phyloP scores from a whole-genome alignment of 35 echinoderm and acorn worm genomes.

The Lytechinus variegatus region DNA sequence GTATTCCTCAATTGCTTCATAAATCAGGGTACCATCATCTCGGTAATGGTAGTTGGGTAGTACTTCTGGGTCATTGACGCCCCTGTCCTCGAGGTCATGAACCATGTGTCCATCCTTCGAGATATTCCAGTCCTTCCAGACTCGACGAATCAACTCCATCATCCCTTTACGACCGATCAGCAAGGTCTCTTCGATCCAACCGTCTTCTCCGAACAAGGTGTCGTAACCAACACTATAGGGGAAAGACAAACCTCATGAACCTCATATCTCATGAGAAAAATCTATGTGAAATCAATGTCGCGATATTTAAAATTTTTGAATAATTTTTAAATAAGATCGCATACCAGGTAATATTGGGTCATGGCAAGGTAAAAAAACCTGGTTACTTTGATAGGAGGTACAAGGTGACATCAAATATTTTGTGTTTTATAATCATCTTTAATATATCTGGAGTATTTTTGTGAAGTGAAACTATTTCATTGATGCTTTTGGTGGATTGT shows the following conservation, averaged over 20 bases:
- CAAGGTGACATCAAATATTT: too few species aligned
- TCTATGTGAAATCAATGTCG: too few species aligned
- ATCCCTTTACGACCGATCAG: constrained; percentile 72
- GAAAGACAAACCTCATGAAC: background rate
- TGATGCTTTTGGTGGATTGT: too few species aligned
- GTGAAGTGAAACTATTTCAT: too few species aligned
- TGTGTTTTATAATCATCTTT: too few species aligned
- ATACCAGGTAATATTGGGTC: too few species aligned
- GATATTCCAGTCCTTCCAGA: constrained; percentile 61
- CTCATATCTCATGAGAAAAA: too few species aligned
- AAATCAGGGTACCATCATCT: constrained; percentile 73
- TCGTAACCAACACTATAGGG: constrained; percentile 47
- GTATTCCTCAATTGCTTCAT: constrained; percentile 74
- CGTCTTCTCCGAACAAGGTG: constrained; percentile 52
- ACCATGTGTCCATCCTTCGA: constrained; percentile 61
- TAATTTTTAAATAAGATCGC: too few species aligned
- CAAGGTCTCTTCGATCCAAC: constrained; percentile 77
- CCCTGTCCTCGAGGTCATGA: constrained; percentile 68
- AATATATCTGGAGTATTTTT: too few species aligned
- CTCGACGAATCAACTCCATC: constrained; percentile 64
- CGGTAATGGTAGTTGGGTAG: constrained; percentile 79
- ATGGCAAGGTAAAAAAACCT: too few species aligned
- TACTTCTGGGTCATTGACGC: constrained; percentile 70
- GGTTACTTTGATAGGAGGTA: too few species aligned
- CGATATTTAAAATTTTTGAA: too few species aligned